Evolutionary conservation across 2,888 invertebrate species (phyloP), one percentile per base, ranked within the genome.

Genomic region (Drosophila fulvimacula): DNA sequence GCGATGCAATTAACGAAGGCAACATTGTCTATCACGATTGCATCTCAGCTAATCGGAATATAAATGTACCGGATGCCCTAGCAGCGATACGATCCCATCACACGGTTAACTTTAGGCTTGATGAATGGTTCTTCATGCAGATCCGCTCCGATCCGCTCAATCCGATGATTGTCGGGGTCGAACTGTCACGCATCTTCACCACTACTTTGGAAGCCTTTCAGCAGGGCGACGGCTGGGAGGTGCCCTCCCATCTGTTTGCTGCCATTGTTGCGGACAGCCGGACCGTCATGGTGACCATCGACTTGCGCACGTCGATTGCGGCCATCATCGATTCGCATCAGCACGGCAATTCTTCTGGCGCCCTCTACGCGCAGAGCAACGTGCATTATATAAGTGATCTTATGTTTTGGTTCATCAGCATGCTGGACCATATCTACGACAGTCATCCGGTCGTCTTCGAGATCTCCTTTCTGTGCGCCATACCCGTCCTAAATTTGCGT

Each of bases 1-100:
- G 93, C 5, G 89, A 92, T 59, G 93, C 94, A 44, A 94, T 95
- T 76, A 90, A 94, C 70, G 93, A 94, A 77, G 95, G 94, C 4
- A 95, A 95, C 81, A 89, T 90, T 36, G 93, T 93, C 19, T 94
- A 95, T 79, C 93, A 90, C 81, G 92, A 89, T 81, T 91, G 92
- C 52, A 93, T 90, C 82, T 17, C 53, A 0, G 44, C 68, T 11
- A 92, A 93, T 73, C 87, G 92, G 5, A 93, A 93, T 87, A 90
- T 94, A 32, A 94, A 93, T 46, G 93, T 94, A 59, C 94, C 94
- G 2, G 94, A 94, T 81, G 94, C 93, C 0, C 90, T 94, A 24
- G 85, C 85, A 41, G 93, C 91, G 39, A 91, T 93, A 3, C 91
- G 91, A 21, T 73, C 79, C 10, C 90, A 91, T 55, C 81, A 88